A percentile compares a stretch with the other conserved stretches of the same genome.
Evolutionary conservation across 1,140 invertebrate genomes (phyloP).

Genomic region (Agrilus planipennis): DNA sequence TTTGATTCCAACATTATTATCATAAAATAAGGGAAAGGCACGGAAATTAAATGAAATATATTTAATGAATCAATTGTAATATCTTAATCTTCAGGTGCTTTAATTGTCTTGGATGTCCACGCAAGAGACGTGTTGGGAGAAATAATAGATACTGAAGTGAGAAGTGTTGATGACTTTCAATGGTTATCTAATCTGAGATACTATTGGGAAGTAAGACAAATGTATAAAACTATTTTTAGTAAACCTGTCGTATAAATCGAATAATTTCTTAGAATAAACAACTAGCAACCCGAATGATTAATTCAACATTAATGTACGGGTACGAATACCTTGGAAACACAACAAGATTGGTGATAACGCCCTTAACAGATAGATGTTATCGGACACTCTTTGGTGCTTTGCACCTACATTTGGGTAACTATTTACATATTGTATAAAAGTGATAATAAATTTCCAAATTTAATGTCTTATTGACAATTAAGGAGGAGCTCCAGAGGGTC

Average conservation of each 20-base stretch:
- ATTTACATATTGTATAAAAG: not conserved
- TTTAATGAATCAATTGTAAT: not conserved
- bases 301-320: slow-evolving; percentile 78
- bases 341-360: slow-evolving; percentile 76
- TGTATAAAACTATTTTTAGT: not conserved
- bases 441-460: not conserved
- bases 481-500: slow-evolving; percentile 85
- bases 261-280: slow-evolving; percentile 42
- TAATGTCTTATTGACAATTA: not conserved
- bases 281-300: slow-evolving; percentile 82
- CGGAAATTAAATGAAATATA: not conserved
- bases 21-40: no score
- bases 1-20: no score
- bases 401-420: slow-evolving; percentile 59
- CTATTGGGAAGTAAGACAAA: slow-evolving; percentile 73
- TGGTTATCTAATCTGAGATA: slow-evolving; percentile 86
- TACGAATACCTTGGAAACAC: slow-evolving; percentile 94
- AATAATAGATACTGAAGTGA: slow-evolving; percentile 57
- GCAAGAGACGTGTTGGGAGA: slow-evolving; percentile 72
- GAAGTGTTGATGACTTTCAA: slow-evolving; percentile 68
- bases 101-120: slow-evolving; percentile 89
- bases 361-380: slow-evolving; percentile 86
- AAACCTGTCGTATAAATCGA: not conserved
- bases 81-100: slow-evolving; percentile 45
- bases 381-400: slow-evolving; percentile 87